Base-by-base conservation (phyloP, 2,113 vertebrate genomes). In the Microcebus jonahi region DNA sequence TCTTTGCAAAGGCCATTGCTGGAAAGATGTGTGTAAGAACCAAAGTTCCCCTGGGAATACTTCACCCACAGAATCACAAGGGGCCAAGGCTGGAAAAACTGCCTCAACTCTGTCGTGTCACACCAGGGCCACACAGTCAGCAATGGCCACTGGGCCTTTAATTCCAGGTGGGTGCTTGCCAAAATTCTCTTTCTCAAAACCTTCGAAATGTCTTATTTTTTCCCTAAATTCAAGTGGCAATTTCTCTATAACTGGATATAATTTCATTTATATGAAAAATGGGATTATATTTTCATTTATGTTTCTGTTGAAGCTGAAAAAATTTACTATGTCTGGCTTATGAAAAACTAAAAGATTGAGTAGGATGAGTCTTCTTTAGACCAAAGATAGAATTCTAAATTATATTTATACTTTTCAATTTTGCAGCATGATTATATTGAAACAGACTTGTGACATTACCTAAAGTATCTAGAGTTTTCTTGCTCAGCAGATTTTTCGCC, bases 261-360 rank as follows among this genome's bases (percentile, higher is more conserved):
- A 98, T 98, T 96, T 91, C 95, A 98, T 96, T 97, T 98, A 96
- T 80, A 97, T 98, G 75, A 97, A 98, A 98, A 98, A 98, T 97
- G 77, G 97, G 97, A 96, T 97, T 96, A 86, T 96, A 97, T 94
- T 98, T 98, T 31, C 65, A 97, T 63, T 97, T 96, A 63, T 87
- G 70, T 91, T 96, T 86, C 88, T 83, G 57, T 42, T 85, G 65
- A 96, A 94, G 73, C 79, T 88, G 21, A 88, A 95, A 96, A 94
- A 95, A 92, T 67, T 96, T 13, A 59, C 63, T 91, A 34, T 67
- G 61, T 82, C 7, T 96, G 88, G 70, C 55, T 97, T 98, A 95
- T 97, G 98, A 94, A 82, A 97, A 92, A 95, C 45, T 79, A 95
- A 91, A 96, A 97, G 75, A 97, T 71, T 91, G 67, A 97, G 61